A percentile compares a stretch with the other conserved stretches of the same genome.
Conservation (phyloP, 2,797 vertebrate species). For the Mormyrus proboscirostris region DNA sequence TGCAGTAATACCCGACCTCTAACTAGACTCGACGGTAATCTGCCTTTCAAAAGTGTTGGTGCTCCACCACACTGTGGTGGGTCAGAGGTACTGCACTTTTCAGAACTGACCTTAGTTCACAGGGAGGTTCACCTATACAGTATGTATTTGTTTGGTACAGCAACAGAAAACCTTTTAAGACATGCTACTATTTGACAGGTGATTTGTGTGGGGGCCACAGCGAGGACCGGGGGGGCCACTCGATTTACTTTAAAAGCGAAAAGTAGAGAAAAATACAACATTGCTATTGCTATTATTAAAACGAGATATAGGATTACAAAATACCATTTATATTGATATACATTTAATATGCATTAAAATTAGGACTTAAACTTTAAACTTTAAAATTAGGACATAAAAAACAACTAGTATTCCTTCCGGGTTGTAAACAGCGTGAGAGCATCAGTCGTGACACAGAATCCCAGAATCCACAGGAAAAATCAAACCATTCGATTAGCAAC, state of each 20-base stretch:
- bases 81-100: slow-evolving; percentile 41
- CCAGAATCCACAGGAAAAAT: neutral
- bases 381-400: neutral
- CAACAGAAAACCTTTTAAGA: neutral
- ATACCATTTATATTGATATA: neutral
- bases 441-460: neutral
- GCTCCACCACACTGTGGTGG: slow-evolving; percentile 60
- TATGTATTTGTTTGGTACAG: neutral
- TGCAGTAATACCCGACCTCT: slow-evolving; percentile 32
- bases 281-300: neutral
- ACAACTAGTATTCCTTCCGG: neutral
- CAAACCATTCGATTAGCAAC: neutral
- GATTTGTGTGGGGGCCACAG: neutral
- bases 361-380: too few relatives aligned
- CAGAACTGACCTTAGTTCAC: neutral
- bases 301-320: neutral
- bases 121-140: neutral
- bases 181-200: neutral
- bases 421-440: neutral
- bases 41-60: slow-evolving; percentile 32
- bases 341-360: neutral
- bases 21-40: slow-evolving; percentile 40
- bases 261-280: neutral
- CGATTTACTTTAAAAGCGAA: neutral
- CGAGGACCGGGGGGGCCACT: neutral